Evolutionary conservation across 2,888 invertebrate genomes (phyloP).

Genomic region (Notodonta ziczac): DNA sequence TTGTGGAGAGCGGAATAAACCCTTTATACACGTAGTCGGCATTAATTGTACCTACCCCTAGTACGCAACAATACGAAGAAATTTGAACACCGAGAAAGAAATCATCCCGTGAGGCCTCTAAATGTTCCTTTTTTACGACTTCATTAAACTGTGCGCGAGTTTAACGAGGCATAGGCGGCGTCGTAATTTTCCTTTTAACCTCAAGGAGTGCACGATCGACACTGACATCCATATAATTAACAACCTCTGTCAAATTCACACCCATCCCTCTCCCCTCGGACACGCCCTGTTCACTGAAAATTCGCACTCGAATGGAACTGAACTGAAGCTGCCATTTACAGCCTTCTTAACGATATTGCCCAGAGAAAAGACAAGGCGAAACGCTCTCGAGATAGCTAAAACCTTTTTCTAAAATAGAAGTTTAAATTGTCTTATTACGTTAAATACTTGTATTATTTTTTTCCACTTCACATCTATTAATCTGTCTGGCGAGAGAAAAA

Average conservation of each 20-base stretch:
- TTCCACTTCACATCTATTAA: not conserved
- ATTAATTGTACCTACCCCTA: no score
- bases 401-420: not conserved
- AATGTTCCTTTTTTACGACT: constrained; percentile 57
- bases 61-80: no score
- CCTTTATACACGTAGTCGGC: no score
- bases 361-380: constrained; percentile 17
- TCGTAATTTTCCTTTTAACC: constrained; percentile 62
- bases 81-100: constrained; percentile 34
- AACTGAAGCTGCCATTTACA: constrained; percentile 42
- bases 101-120: constrained; percentile 44
- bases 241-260: constrained; percentile 76
- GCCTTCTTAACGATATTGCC: constrained; percentile 19
- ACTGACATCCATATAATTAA: constrained; percentile 73
- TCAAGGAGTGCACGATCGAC: constrained; percentile 54
- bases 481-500: not conserved
- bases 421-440: not conserved
- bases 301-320: constrained; percentile 51
- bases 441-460: not conserved
- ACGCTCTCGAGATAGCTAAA: constrained; percentile 1
- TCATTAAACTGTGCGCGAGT: constrained; percentile 61
- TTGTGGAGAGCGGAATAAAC: no score
- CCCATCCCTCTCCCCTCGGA: constrained; percentile 54
- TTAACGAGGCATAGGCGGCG: constrained; percentile 60
- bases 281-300: constrained; percentile 51